phyloP scores from a whole-genome alignment of 1,140 invertebrate species.

The Steinernema khuongi region DNA sequence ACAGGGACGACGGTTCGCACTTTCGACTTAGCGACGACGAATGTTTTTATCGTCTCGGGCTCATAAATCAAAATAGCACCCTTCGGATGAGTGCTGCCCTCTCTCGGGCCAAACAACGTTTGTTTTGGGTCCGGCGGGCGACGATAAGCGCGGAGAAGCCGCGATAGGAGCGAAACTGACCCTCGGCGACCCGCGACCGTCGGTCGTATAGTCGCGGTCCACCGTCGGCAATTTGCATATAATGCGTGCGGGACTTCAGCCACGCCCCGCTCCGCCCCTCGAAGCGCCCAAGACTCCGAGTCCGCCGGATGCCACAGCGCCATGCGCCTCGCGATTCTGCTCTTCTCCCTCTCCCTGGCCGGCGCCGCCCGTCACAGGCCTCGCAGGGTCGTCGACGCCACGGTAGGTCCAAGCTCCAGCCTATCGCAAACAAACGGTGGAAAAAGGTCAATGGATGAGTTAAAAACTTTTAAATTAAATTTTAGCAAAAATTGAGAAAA shows the following conservation, averaged over 20 bases:
- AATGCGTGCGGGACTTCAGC: not conserved
- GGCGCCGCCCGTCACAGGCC: not conserved
- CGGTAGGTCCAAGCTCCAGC: no score
- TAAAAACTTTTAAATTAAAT: no score
- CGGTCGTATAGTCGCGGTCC: not conserved
- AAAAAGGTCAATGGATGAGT: no score
- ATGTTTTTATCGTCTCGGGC: not conserved
- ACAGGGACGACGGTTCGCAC: no score
- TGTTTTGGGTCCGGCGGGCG: not conserved
- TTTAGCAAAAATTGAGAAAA: no score
- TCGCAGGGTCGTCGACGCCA: not conserved
- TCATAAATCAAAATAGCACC: slow-evolving; percentile 13
- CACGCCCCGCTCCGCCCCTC: no score
- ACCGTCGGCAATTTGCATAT: slow-evolving; percentile 10
- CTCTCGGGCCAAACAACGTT: not conserved
- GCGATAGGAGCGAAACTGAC: not conserved
- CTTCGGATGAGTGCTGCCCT: not conserved
- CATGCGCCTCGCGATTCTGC: not conserved
- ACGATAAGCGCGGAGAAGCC: not conserved
- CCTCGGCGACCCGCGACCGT: not conserved
- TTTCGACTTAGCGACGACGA: not conserved
- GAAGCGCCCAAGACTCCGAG: not conserved
- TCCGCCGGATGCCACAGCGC: not conserved
- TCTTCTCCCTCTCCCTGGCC: not conserved
- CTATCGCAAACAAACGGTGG: no score